A percentile compares a stretch with the other conserved stretches of the same genome.
Conservation (phyloP, 2,888 invertebrate species). For the Trichogramma dendrolimi region DNA sequence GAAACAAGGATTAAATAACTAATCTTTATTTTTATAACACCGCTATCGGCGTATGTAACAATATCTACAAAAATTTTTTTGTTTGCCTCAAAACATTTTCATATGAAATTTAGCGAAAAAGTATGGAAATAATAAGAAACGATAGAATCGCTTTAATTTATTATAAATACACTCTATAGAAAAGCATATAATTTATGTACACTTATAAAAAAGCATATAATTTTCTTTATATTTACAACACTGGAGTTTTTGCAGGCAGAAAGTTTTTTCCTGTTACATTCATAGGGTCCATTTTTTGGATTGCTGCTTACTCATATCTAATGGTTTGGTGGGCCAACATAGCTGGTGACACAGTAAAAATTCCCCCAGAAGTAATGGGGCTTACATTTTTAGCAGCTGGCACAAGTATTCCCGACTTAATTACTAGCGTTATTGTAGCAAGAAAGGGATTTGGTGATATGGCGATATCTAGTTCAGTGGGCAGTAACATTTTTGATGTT, state of each 20-base stretch:
- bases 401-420: constrained; percentile 96
- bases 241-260: constrained; percentile 64
- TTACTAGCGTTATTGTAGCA: constrained; percentile 97
- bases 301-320: constrained; percentile 94
- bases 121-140: no score
- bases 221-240: background rate
- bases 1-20: no score
- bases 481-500: constrained; percentile 98
- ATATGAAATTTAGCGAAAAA: no score
- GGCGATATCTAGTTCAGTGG: constrained; percentile 98
- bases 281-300: constrained; percentile 93
- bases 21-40: no score
- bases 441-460: constrained; percentile 98
- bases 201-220: background rate
- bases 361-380: constrained; percentile 95
- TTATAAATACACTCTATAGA: no score
- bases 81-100: no score
- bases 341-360: constrained; percentile 82
- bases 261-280: constrained; percentile 87
- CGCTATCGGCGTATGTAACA: no score
- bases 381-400: constrained; percentile 96
- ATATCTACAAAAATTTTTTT: no score
- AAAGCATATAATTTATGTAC: no score
- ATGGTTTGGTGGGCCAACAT: constrained; percentile 99
- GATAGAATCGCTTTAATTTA: no score